Base-by-base conservation (phyloP, 30 jellyfish, hydroid and myxozoan genomes). In the Mastigias papua region DNA sequence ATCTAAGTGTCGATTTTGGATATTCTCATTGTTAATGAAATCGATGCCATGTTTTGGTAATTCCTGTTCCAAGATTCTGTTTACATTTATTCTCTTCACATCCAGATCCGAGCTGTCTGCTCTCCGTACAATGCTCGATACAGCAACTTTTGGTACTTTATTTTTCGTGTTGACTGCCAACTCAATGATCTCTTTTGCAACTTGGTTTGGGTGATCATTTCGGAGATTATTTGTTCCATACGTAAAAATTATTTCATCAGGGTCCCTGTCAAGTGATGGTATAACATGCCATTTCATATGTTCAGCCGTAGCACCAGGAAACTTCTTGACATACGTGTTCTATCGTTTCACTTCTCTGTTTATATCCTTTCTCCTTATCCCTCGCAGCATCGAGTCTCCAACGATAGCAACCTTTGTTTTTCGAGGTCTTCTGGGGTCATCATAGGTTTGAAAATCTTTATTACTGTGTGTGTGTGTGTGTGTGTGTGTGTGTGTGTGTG, bases 221-320 rank as follows among this genome's bases (percentile, higher is more conserved):
- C 72, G 48, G 2, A 32, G 57, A 33, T 78, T 51, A 48, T 60
- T 78, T 17, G 80, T 58, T 34, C 89, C 89, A 46, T 80, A 78
- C 35, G n/a, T 37, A 0, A 78, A 0, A 62, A 61, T 30, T 21
- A 60, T 29, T 22, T 28, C 80, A 61, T 60, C 80, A 27, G 89
- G 89, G 78, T 35, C 61, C 0, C 22, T 15, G 5, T 64, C 34
- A 32, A 78, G 13, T 1, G 89, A 29, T 15, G 79, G 89, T 48
- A 57, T 48, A 10, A 78, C 16, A 46, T 78, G 61, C 13, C 37
- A 64, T 22, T 0, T 3, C 81, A 78, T 78, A 60, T 78, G 37
- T 11, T 63, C 80, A 0, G n/a, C 42, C n/a, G 71, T 78, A 13
- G 81, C 70, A 11, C 89, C 89, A 3, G 89, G 89, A 68, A 78